Base-by-base conservation (phyloP, 2,113 vertebrate species). In the Clarias macrocephalus region DNA sequence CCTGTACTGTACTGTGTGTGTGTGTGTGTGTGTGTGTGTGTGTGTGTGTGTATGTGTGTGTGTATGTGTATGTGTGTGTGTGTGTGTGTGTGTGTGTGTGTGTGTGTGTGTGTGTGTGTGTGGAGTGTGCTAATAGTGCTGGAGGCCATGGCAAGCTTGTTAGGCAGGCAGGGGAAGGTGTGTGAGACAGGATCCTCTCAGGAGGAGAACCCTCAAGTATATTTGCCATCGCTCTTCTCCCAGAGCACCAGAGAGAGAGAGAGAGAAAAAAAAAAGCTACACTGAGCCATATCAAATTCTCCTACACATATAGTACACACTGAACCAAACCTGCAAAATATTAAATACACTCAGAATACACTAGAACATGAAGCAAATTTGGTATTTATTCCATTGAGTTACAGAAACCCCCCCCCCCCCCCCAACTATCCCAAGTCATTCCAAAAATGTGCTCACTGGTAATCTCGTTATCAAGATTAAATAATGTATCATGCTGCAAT, bases 1-100 rank as follows among this genome's bases (percentile, higher is more conserved):
- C 83, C 86, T 91, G 90, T 89, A 91, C 93, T 90, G 89, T 75
- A 12, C 88, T 91, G 72, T 90, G 10, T n/a, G 83, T 87, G 70
- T 42, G 70, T 70, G 89, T 63, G 88, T 82, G 60, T 48, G 42
- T 48, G 42, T 48, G 42, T 48, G 42, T 48, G 42, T 48, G 65
- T 63, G 89, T 62, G 88, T 82, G 63, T 75, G 42, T 80, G 84
- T 89, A 88, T 73, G 73, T 92, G 82, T n/a, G 66, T 92, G 89
- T 65, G 88, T 83, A 62, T 73, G 28, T 70, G 81, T 88, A 89
- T 66, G 66, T 91, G 83, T 86, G 88, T 91, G 72, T 90, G 10
- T n/a, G 83, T 87, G 70, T 42, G 70, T 70, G 89, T 63, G 88
- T 82, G 60, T 48, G 42, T 48, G 42, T 48, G 42, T 48, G 42